phyloP scores from a whole-genome alignment of 1,140 invertebrate species.

The Drusus annulatus region DNA sequence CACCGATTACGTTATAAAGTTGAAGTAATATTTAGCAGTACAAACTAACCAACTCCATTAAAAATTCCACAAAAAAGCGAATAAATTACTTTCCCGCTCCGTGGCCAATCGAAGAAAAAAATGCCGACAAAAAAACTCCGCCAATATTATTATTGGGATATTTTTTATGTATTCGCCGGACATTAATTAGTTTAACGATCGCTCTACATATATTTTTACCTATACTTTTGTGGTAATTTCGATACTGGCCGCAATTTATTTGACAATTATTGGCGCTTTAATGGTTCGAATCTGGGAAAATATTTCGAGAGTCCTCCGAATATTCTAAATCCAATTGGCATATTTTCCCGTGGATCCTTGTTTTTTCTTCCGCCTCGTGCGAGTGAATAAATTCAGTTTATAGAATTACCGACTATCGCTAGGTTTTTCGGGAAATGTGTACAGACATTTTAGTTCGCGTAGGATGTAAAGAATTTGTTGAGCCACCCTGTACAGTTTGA shows the following conservation, averaged over 20 bases:
- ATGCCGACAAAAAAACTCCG: background rate
- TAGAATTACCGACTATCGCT: background rate
- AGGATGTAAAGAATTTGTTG: no score
- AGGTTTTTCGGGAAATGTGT: no score
- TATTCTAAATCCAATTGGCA: constrained; percentile 23
- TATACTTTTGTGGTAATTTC: constrained; percentile 34
- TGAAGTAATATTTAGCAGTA: no score
- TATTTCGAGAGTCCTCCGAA: constrained; percentile 8
- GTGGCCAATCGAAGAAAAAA: background rate
- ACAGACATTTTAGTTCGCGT: no score
- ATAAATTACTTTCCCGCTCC: background rate
- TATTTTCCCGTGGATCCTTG: constrained; percentile 22
- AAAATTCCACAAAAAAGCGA: no score
- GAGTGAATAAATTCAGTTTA: background rate
- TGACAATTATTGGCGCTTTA: constrained; percentile 50
- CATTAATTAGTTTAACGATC: constrained; percentile 45
- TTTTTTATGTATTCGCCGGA: constrained; percentile 3
- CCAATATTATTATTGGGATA: constrained; percentile 2
- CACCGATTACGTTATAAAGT: no score
- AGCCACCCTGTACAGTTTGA: no score
- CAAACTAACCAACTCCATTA: no score
- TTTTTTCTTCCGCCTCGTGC: background rate
- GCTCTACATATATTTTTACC: background rate
- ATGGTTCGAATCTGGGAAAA: constrained; percentile 33
- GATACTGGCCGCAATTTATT: constrained; percentile 49